Conservation (phyloP, 2,113 vertebrate species). For the Scomber japonicus region DNA sequence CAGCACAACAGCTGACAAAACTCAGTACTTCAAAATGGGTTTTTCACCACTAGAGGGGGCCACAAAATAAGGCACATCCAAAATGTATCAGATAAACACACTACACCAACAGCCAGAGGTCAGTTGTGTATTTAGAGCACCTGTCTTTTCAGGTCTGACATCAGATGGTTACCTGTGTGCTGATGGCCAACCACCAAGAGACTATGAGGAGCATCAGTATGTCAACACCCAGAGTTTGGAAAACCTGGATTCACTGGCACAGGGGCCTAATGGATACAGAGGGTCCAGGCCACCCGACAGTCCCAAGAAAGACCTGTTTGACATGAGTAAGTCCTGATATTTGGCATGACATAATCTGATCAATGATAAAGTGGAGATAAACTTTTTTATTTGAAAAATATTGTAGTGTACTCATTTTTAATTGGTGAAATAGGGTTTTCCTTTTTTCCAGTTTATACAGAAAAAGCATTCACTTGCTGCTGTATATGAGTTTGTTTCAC, state of each 20-base stretch:
- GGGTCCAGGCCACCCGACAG: conserved; percentile 81
- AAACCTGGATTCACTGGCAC: conserved; percentile 68
- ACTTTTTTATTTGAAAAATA: neutral
- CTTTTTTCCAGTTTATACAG: too few species aligned
- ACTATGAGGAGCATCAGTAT: conserved; percentile 96
- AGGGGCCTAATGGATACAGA: conserved; percentile 44
- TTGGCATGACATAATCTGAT: neutral
- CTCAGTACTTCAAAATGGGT: neutral
- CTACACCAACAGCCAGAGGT: neutral
- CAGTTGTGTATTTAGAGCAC: neutral
- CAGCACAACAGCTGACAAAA: neutral
- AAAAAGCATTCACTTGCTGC: too few species aligned
- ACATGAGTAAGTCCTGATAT: conserved; percentile 91
- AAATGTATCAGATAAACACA: neutral
- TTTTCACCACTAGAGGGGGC: conserved; percentile 32
- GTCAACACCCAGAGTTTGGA: conserved; percentile 95
- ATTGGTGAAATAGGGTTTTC: too few species aligned
- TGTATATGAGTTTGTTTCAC: too few species aligned
- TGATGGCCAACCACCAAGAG: conserved; percentile 84
- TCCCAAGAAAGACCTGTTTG: conserved; percentile 96
- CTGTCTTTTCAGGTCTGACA: conserved; percentile 70
- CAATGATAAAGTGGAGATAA: neutral
- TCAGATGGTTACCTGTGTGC: conserved; percentile 93
- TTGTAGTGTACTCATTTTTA: too few species aligned
- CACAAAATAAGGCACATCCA: neutral